Evolutionary conservation across 1,140 invertebrate genomes (phyloP).

Genomic region (Drosophila yakuba): DNA sequence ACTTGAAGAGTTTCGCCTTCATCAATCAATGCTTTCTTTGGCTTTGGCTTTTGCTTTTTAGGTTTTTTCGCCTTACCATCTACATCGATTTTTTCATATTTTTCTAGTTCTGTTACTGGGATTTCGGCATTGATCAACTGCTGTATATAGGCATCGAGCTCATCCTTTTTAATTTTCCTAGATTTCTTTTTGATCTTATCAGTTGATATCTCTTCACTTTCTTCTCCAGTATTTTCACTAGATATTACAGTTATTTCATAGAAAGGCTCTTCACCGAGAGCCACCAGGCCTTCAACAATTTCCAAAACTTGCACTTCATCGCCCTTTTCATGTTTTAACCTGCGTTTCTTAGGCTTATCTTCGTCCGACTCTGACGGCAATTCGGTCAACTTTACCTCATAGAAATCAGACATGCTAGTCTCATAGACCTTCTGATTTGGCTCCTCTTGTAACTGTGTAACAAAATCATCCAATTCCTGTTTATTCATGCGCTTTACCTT

Average conservation of each 20-base stretch:
- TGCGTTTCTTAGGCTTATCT: constrained; percentile 65
- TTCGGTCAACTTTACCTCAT: constrained; percentile 75
- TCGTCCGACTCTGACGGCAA: constrained; percentile 43
- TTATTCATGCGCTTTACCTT: constrained; percentile 74
- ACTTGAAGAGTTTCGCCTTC: constrained; percentile 61
- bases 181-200: constrained; percentile 53
- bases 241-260: constrained; percentile 78
- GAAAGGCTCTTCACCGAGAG: constrained; percentile 69
- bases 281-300: constrained; percentile 61
- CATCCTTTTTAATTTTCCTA: constrained; percentile 75
- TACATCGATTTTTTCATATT: constrained; percentile 81
- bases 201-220: constrained; percentile 42
- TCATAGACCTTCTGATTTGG: constrained; percentile 67
- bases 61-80: constrained; percentile 72
- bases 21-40: constrained; percentile 19
- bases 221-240: constrained; percentile 43
- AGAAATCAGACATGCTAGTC: constrained; percentile 56
- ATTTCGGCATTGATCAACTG: constrained; percentile 79
- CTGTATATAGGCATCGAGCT: constrained; percentile 80
- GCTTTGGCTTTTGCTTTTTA: constrained; percentile 74
- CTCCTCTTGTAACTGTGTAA: constrained; percentile 58
- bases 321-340: constrained; percentile 66
- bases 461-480: constrained; percentile 72
- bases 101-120: constrained; percentile 80
- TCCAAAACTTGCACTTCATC: constrained; percentile 69